Conservation (phyloP, 2,797 vertebrate species). For the Danio tinwini region DNA sequence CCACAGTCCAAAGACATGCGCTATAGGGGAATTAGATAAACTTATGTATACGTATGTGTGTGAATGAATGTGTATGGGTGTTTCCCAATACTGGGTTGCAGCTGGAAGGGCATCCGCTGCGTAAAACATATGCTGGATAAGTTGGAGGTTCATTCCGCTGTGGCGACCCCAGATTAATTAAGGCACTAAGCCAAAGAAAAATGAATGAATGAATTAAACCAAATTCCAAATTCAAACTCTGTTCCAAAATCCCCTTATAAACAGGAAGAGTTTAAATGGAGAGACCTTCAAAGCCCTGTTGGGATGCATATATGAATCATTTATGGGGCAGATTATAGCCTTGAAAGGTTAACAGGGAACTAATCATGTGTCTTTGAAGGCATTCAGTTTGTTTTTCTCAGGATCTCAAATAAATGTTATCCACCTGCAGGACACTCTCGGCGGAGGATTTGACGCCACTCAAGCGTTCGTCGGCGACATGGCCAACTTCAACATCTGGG, state of each 20-base stretch:
- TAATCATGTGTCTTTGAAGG: slow-evolving; percentile 35
- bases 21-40: too few relatives aligned
- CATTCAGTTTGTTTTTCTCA: slow-evolving; percentile 19
- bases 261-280: slow-evolving; percentile 5
- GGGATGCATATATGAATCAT: slow-evolving; percentile 32
- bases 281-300: slow-evolving; percentile 32
- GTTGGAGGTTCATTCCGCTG: too few relatives aligned
- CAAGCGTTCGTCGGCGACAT: slow-evolving; percentile 96
- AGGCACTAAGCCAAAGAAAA: too few relatives aligned
- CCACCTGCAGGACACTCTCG: slow-evolving; percentile 87
- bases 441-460: slow-evolving; percentile 95
- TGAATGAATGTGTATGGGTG: too few relatives aligned
- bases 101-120: too few relatives aligned
- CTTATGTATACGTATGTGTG: too few relatives aligned
- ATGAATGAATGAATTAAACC: background rate
- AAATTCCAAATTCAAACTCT: background rate
- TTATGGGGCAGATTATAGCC: slow-evolving; percentile 16
- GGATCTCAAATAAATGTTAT: slow-evolving; percentile 32
- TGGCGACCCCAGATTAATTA: too few relatives aligned
- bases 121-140: too few relatives aligned
- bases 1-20: too few relatives aligned
- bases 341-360: slow-evolving; percentile 38
- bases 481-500: slow-evolving; percentile 98
- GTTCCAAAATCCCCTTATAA: background rate
- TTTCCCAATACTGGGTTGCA: too few relatives aligned